These are phyloP conservation scores for Sinosuthora webbiana DNA, from an alignment of 2,113 vertebrate species.

Conservation along the genomic window DNA sequence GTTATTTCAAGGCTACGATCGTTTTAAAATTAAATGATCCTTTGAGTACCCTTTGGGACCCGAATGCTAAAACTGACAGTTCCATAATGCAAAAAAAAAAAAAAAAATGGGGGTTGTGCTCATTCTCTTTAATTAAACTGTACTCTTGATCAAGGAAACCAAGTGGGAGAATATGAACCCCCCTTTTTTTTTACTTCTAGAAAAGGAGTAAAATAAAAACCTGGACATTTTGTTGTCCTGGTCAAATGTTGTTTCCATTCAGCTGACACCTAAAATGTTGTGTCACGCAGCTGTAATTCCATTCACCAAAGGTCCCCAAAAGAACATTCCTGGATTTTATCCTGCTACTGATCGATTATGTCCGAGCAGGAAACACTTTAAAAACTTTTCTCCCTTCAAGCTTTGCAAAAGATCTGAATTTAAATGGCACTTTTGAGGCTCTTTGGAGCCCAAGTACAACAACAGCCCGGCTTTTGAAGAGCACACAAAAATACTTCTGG, in stretches of 20 bases:
- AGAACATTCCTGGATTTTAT: background rate
- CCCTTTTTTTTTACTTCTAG: background rate
- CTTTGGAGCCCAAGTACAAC: background rate
- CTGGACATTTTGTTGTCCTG: background rate
- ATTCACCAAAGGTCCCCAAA: background rate
- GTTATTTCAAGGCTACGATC: constrained; percentile 37
- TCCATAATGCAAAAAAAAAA: background rate
- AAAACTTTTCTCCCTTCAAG: background rate
- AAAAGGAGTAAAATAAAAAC: background rate
- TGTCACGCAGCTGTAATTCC: background rate
- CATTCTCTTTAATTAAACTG: constrained; percentile 46
- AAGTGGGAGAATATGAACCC: background rate
- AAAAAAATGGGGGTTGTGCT: background rate
- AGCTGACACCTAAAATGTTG: background rate
- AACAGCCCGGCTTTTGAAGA: background rate
- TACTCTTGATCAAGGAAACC: background rate
- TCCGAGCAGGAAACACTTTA: background rate
- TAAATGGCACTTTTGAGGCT: background rate
- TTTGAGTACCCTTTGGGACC: constrained; percentile 9
- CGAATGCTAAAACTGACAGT: constrained; percentile 13
- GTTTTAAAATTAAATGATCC: constrained; percentile 48
- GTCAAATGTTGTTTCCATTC: background rate
- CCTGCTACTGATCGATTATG: background rate
- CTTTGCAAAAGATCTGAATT: background rate
- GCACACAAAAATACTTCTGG: constrained; percentile 5